Evolutionary conservation across 2,888 invertebrate genomes (phyloP), one percentile per base, ranked within the genome.

Genomic region (Trichopria drosophilae): DNA sequence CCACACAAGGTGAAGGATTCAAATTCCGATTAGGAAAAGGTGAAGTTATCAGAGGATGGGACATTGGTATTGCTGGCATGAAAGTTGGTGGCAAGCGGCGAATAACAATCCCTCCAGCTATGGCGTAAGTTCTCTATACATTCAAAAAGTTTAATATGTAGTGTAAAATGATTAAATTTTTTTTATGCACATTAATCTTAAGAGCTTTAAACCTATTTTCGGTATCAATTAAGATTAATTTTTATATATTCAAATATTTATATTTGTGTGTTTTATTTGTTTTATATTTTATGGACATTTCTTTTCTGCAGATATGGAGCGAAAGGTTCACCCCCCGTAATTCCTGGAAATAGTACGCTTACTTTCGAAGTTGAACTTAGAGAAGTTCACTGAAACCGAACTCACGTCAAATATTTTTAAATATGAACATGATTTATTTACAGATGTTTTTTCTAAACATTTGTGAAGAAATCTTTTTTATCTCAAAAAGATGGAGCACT

Each of bases 1-100:
- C 83, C 37, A 77, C 75, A 22, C 81, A 84, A 59, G 93, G 93
- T 1, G 84, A 86, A 15, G 93, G 93, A 1, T 93, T 93, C 76
- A 87, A 86, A 75, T 94, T 95, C 78, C 80, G 84, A 18, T 77
- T 95, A 10, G 94, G 94, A 0, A 82, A 81, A 37, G 86, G 87
- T 56, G 92, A 93, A 73, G 93, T 94, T 1, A 93, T 95, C 68
- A 85, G 86, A 62, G 94, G 91, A 10, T 94, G 93, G 94, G 94
- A 95, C 68, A 77, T 87, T 26, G 95, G 93, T 41, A 79, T 94
- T n/a, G 77, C 77, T 29, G 94, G 95, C 39, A 96, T 97, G 96
- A 93, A 90, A 78, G 86, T 93, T 51, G 95, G 95, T 23, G 95
- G 94, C 61, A 93, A 92, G 76, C 82, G 96, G 70, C 85, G 84